Evolutionary conservation across 2,113 vertebrate species (phyloP).

Genomic region (Pluvianellus socialis): DNA sequence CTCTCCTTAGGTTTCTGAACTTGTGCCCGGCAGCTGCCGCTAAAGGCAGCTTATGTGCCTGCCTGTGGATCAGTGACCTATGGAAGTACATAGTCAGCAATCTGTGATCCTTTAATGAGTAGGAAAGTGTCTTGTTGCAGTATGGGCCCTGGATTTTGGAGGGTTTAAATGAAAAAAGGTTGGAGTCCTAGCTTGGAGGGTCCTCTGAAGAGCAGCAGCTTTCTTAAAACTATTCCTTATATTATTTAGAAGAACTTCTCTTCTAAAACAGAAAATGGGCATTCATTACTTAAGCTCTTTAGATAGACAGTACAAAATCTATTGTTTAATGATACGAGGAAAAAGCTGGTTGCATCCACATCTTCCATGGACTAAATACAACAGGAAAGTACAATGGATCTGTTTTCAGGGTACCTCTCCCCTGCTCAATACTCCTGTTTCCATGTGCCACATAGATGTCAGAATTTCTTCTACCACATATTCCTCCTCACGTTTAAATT

Average conservation of each 20-base stretch:
- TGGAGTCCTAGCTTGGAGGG: neutral
- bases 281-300: neutral
- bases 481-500: neutral
- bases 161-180: neutral
- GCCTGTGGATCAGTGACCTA: neutral
- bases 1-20: no score
- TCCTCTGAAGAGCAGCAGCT: neutral
- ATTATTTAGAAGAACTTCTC: neutral
- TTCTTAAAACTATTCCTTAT: neutral
- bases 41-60: neutral
- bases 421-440: neutral
- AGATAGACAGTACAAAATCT: neutral
- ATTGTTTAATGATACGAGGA: neutral
- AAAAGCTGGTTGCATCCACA: neutral
- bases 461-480: neutral
- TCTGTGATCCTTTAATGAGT: neutral
- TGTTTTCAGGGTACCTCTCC: neutral
- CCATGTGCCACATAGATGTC: fast-evolving
- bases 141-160: neutral
- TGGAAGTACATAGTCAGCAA: neutral
- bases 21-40: neutral
- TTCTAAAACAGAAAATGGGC: neutral
- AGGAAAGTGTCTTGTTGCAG: neutral
- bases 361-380: neutral
- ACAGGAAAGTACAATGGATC: neutral